phyloP scores from a whole-genome alignment of 2,797 vertebrate species.

The Lycodopsis pacificus region DNA sequence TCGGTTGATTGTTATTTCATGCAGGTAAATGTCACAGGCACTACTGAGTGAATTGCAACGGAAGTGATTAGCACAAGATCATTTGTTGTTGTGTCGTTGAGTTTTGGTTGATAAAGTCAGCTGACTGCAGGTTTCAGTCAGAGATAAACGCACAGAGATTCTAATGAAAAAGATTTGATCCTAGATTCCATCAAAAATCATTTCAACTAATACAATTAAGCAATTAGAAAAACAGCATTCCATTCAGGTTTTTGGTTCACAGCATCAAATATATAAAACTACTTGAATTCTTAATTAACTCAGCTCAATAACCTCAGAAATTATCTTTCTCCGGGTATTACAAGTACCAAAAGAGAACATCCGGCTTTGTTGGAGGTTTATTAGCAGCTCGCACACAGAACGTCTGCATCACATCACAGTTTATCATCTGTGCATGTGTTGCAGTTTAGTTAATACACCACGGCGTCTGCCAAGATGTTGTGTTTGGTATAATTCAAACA shows the following conservation, averaged over 20 bases:
- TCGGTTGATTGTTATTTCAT: not conserved
- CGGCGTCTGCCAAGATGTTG: constrained; percentile 40
- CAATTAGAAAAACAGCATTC: not conserved
- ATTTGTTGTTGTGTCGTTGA: not conserved
- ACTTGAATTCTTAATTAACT: not conserved
- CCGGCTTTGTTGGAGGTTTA: not conserved
- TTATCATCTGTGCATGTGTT: constrained; percentile 3
- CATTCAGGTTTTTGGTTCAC: not conserved
- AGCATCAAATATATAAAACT: not conserved
- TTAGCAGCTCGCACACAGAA: not conserved
- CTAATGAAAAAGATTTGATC: not conserved
- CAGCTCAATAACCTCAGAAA: not conserved
- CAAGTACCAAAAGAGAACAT: not conserved
- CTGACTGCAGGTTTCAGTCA: not conserved
- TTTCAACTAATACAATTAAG: not conserved
- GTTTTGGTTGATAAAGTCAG: not conserved
- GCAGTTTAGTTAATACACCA: not conserved
- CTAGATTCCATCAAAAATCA: not conserved
- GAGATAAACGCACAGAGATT: not conserved
- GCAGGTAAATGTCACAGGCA: not conserved
- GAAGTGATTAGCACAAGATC: not conserved
- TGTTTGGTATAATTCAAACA: constrained; percentile 61
- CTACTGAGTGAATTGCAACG: not conserved
- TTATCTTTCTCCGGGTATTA: not conserved
- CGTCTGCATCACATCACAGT: not conserved